These are phyloP conservation scores for Nasonia giraulti DNA, from an alignment of 1,140 invertebrate genomes.

Conservation along the genomic window DNA sequence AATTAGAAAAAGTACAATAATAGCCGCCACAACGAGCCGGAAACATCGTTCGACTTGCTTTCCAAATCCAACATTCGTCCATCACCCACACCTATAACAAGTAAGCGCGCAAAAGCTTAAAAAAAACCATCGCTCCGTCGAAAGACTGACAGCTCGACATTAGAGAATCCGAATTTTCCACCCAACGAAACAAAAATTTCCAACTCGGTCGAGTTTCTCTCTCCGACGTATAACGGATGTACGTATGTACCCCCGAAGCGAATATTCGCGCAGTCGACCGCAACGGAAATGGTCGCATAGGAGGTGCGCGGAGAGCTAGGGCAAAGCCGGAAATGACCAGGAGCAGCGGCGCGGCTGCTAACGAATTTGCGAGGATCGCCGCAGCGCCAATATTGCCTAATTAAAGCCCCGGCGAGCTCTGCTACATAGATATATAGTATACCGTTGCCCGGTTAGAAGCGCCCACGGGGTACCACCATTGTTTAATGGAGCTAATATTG, in stretches of 20 bases:
- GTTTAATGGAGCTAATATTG: background rate
- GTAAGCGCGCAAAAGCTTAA: background rate
- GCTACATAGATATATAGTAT: too few species aligned
- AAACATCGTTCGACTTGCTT: background rate
- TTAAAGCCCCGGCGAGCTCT: conserved; percentile 38
- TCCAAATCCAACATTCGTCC: background rate
- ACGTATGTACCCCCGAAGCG: too few species aligned
- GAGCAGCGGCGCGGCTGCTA: background rate
- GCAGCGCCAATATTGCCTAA: conserved; percentile 50
- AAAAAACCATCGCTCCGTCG: too few species aligned
- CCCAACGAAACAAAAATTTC: background rate
- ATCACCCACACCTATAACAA: background rate
- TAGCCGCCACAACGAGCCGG: background rate
- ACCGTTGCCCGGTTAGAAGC: background rate
- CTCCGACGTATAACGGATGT: background rate
- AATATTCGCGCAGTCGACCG: background rate
- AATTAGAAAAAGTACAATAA: background rate
- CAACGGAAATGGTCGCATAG: background rate
- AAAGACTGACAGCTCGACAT: too few species aligned
- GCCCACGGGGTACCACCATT: background rate
- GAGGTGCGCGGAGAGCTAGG: too few species aligned
- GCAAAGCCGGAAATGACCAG: background rate
- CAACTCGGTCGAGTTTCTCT: too few species aligned
- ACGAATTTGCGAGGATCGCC: conserved; percentile 18
- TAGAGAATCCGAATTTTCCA: too few species aligned